Conservation (phyloP, 2,113 vertebrate genomes). For the Prietella phreatophila region DNA sequence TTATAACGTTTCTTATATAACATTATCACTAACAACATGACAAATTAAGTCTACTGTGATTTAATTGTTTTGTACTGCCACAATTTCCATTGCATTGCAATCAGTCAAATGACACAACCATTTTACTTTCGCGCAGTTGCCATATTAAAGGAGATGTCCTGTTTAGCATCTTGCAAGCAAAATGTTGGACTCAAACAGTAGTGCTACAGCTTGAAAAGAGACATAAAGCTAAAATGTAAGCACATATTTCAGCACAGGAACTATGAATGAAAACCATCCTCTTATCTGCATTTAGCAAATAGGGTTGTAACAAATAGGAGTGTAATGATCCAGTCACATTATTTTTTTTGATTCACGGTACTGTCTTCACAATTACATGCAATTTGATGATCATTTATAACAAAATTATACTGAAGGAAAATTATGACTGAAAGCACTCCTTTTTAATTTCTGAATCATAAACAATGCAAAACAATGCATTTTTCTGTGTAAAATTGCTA, state of each 20-base stretch:
- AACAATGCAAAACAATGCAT: neutral
- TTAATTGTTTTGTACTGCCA: neutral
- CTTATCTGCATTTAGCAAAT: neutral
- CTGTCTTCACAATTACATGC: too few species aligned
- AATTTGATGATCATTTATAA: too few species aligned
- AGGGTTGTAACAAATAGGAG: neutral
- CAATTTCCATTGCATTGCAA: neutral
- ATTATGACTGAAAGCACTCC: neutral
- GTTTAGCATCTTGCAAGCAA: neutral
- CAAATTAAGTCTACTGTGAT: neutral
- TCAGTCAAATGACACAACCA: too few species aligned
- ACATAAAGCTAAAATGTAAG: too few species aligned
- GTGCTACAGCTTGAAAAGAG: too few species aligned
- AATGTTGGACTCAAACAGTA: too few species aligned
- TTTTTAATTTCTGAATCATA: neutral
- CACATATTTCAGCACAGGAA: too few species aligned
- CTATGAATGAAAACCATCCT: too few species aligned
- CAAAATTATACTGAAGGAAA: neutral
- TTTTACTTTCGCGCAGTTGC: neutral
- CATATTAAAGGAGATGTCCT: conserved; percentile 18
- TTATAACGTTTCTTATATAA: neutral
- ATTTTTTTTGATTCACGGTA: neutral
- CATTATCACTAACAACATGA: neutral
- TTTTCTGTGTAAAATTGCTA: neutral
- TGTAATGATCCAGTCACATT: neutral